Evolutionary conservation across 1,140 invertebrate genomes (phyloP), one percentile per base, ranked within the genome.

Genomic region (Hylaeus volcanicus): DNA sequence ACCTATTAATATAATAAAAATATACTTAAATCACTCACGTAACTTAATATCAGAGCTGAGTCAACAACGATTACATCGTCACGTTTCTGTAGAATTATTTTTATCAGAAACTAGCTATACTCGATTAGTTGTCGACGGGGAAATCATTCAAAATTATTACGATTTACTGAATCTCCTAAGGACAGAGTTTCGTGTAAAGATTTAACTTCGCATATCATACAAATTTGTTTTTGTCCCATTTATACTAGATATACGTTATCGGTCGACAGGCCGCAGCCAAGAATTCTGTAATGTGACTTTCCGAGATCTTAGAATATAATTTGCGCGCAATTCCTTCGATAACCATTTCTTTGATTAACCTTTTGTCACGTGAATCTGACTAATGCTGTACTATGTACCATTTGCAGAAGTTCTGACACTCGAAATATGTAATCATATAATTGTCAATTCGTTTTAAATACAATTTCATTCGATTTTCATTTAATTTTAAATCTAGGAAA

Each of bases 31-130:
- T 53, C 48, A 51, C 2, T 51, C 71, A 82, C 75, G 80, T 83
- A 82, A 26, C 2, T 41, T 37, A 45, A 76, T 73, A 85, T 69
- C 56, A 5, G 12, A 61, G 43, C 43, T 66, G 37, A 55, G 72
- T 83, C 1, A 39, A 3, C 12, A 8, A 55, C 8, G 66, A 83
- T 85, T 83, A 85, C 81, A 85, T 83, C 45, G n/a, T 14, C 2
- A 43, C 37, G 60, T 6, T 3, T n/a, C 41, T 1, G n/a, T 41
- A 37, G 1, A 48, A 48, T 8, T 26, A 1, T 3, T 8, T 58
- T 55, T 8, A 1, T 26, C n/a, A 45, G 1, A 9, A 15, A 58
- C 0, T 15, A n/a, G 8, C 14, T n/a, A 58, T 58, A 15, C 14
- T 55, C 1, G 53, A 55, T 55, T 26, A 26, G 26, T 26, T 26